A percentile compares a stretch with the other conserved stretches of the same genome.
These are phyloP conservation scores for Halocynthia roretzi DNA, from an alignment of 23 tunicate genomes.

Conservation along the genomic window DNA sequence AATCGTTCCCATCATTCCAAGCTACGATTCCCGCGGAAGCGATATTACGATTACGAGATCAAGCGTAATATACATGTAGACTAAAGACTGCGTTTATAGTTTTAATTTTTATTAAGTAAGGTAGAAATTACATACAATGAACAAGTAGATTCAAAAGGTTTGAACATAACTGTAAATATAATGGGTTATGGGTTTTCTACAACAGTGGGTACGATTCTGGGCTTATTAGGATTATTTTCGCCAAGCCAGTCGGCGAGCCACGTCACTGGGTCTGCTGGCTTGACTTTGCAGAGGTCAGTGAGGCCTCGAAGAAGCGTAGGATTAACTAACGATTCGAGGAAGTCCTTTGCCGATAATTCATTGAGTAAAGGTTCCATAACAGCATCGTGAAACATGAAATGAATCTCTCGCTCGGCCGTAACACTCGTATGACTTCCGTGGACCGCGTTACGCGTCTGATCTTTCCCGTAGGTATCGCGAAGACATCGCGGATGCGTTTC, in stretches of 20 bases:
- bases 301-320: conserved; percentile 89
- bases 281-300: conserved; percentile 80
- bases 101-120: too few relatives aligned
- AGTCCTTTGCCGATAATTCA: conserved; percentile 68
- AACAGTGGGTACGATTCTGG: conserved; percentile 37
- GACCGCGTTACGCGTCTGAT: conserved; percentile 91
- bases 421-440: conserved; percentile 77
- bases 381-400: conserved; percentile 74
- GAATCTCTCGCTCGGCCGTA: conserved; percentile 82
- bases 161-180: background rate
- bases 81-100: too few relatives aligned
- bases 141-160: too few relatives aligned
- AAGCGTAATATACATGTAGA: too few relatives aligned
- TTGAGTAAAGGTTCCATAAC: conserved; percentile 78
- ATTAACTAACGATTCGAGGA: conserved; percentile 61
- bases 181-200: conserved; percentile 14
- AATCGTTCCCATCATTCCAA: too few relatives aligned
- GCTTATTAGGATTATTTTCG: conserved; percentile 98
- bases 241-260: conserved; percentile 98
- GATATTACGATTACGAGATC: too few relatives aligned
- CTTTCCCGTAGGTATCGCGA: conserved; percentile 81
- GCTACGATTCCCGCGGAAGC: too few relatives aligned
- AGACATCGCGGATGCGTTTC: conserved; percentile 87
- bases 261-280: conserved; percentile 89
- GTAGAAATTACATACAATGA: too few relatives aligned